Base-by-base conservation (phyloP, 2,888 invertebrate genomes). In the Drosophila paramelanica region DNA sequence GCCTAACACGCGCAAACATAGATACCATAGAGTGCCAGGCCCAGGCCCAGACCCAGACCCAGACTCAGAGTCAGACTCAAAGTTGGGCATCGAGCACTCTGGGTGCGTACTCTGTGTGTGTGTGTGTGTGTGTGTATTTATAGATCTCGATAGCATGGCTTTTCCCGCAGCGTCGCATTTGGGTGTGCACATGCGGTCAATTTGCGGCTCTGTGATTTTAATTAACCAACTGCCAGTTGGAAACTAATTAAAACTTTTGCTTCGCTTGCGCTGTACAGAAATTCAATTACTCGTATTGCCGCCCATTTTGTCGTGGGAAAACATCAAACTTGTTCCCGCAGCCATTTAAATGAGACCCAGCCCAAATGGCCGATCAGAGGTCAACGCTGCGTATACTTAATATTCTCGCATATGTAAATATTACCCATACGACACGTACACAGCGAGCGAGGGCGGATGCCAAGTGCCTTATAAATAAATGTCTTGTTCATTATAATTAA, bases 251-350 rank as follows among this genome's bases (percentile, higher is more conserved):
- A 71, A 69, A 69, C 55, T 71, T 50, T 46, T 64, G 62, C 67
- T 45, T 42, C 56, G 60, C 55, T 49, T 27, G 14, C 50, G 47
- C 38, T 38, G 55, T 33, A 65, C 58, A 57, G 45, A 73, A 83
- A 73, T 77, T 72, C 70, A 81, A 81, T 86, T 81, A 81, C 23
- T 14, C 42, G 23, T 23, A 61, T 45, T 67, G 59, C 62, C 67
- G 68, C 62, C 75, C 51, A 49, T 47, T 64, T 60, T 33, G 49
- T 57, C 80, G 84, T 88, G 89, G 78, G 90, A 88, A 89, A 84
- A 77, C 59, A 17, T 10, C 39, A 57, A 81, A 77, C 73, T 70
- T 52, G 71, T 77, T 77, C 69, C 36, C 45, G 7, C n/a, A 20
- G 25, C 60, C 17, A 60, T 53, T 45, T 5, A 46, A 71, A 69